Percentiles rank a stretch among this genome's conserved stretches.
These are phyloP conservation scores for Armadillidium nasatum DNA, from an alignment of 1,140 invertebrate species.

Conservation along the genomic window DNA sequence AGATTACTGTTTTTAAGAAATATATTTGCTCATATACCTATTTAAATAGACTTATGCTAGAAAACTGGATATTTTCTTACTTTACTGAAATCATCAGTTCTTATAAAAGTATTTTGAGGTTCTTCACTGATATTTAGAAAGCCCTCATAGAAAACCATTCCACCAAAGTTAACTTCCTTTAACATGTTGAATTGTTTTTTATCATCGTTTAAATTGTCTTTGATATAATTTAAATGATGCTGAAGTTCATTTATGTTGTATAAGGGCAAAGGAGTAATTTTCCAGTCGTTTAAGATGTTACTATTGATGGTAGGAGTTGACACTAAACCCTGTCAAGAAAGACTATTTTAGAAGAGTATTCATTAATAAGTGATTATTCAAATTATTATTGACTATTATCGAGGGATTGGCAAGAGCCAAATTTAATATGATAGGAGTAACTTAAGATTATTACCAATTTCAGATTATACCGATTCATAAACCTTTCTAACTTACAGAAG, in stretches of 20 bases:
- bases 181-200: background rate
- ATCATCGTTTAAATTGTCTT: background rate
- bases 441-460: too few relatives aligned
- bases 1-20: too few relatives aligned
- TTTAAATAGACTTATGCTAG: too few relatives aligned
- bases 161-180: constrained; percentile 46
- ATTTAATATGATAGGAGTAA: too few relatives aligned
- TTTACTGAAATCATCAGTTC: constrained; percentile 63
- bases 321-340: constrained; percentile 50
- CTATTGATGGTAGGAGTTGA: constrained; percentile 51
- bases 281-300: constrained; percentile 49
- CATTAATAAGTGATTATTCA: too few relatives aligned
- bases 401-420: too few relatives aligned
- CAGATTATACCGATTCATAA: too few relatives aligned
- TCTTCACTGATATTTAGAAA: constrained; percentile 49
- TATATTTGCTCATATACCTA: too few relatives aligned
- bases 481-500: background rate
- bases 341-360: background rate
- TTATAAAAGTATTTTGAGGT: constrained; percentile 61
- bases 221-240: constrained; percentile 4
- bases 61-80: constrained; percentile 46
- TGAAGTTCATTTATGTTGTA: constrained; percentile 38
- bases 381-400: background rate
- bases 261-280: constrained; percentile 47
- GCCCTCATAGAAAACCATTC: constrained; percentile 51